Base-by-base conservation (phyloP, 2,797 vertebrate genomes). In the Buceros bicornis region DNA sequence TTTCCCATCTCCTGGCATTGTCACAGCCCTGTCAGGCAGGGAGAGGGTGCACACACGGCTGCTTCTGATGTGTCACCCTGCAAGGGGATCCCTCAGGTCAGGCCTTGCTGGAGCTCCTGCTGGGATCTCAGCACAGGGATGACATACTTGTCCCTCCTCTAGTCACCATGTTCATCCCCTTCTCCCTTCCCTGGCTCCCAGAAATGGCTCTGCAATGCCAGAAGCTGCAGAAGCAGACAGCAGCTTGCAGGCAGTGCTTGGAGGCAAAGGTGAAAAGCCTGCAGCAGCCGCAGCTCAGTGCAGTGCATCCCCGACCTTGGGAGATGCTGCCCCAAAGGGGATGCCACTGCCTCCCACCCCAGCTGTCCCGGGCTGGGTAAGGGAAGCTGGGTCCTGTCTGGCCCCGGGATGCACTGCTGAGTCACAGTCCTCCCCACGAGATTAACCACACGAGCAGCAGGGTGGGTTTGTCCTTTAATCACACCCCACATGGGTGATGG, bases 161-260 rank as follows among this genome's bases (percentile, higher is more conserved):
- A 40, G 19, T 48, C 48, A 57, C 26, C 10, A 4, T 0, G 0
- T 76, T 71, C 74, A 16, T 53, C 10, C 53, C 28, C 8, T 51
- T 51, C 33, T 56, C 24, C 43, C 15, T 24, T 21, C 13, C 8
- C 50, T 58, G 50, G 7, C 18, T 58, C 69, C 53, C 87, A 98
- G 98, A 98, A 93, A 97, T 47, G 47, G 17, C 47, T 47, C 47
- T 14, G 47, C 98, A 98, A 92, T 96, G 96, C 61, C 96, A 87
- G 90, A 96, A 96, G 61, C 97, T 98, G 96, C 97, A 98, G 94
- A 77, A 90, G 21, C 95, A 98, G 78, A 80, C 97, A 84, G 97
- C 95, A 56, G 82, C 80, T n/a, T 96, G 57, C 60, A 97, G 97
- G 48, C 97, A 96, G 67, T 76, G 61, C 28, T 94, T 98, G 87